Evolutionary conservation across 2,888 invertebrate species (phyloP), one percentile per base, ranked within the genome.

Genomic region (Azorinus chamasolen): DNA sequence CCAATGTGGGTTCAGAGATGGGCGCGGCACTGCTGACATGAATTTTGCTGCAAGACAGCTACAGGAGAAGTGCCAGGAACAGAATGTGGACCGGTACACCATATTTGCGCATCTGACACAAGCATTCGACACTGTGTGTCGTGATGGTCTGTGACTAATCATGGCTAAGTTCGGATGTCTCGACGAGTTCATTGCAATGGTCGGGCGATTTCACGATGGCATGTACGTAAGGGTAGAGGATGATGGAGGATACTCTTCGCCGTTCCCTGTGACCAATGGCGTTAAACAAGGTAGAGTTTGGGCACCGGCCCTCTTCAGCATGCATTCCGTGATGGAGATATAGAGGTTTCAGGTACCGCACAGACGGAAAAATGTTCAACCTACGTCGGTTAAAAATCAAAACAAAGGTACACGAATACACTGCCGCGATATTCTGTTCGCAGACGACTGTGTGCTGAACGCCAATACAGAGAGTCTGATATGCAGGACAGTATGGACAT

Each of bases 151-250:
- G 25, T 37, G 27, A n/a, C 4, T 8, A 32, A 54, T 54, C 32
- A 54, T 54, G 27, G 54, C 20, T 12, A 37, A 12, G 25, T 32
- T 37, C 27, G 27, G 54, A 3, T 18, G n/a, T 12, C 54, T 32
- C 4, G 4, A 32, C 32, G 10, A 32, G 32, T 32, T 32, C 54
- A 10, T 37, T 3, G 2, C 54, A 5, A 54, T 54, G 32, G 54
- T 54, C 20, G 10, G 37, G 10, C 54, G 8, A 27, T 54, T 54
- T 37, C 54, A 54, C 25, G 54, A 54, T 37, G 54, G 54, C 37
- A 54, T 27, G 54, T 27, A 54, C 14, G 54, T 32, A 20, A 10
- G 24, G 24, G 53, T 53, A 22, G 12, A 22, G 10, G 53, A 53
- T 24, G 22, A 53, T 53, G 53, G 25, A 6, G 24, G 24, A 22